phyloP scores from a whole-genome alignment of 2,113 vertebrate species.

The Diadophis punctatus region DNA sequence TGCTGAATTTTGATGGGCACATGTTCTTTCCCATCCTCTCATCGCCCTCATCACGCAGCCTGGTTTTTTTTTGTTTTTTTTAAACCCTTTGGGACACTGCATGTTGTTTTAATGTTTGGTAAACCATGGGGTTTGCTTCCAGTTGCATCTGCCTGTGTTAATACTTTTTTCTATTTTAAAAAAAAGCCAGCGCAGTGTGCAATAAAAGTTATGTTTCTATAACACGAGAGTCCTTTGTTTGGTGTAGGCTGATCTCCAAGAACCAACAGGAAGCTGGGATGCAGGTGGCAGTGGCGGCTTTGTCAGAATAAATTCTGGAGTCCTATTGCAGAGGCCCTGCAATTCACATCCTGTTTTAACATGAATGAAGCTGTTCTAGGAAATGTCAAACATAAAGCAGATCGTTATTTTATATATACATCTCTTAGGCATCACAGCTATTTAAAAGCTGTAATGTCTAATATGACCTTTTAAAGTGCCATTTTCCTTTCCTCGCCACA shows the following conservation, averaged over 20 bases:
- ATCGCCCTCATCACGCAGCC: slow-evolving; percentile 46
- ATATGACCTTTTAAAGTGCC: background rate
- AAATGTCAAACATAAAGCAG: background rate
- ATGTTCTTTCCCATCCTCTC: background rate
- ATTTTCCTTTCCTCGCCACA: background rate
- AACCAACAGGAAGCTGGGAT: background rate
- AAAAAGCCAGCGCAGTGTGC: slow-evolving; percentile 96
- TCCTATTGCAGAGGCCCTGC: background rate
- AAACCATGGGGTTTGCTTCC: slow-evolving; percentile 86
- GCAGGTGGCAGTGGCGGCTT: background rate
- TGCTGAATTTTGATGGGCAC: slow-evolving; percentile 61
- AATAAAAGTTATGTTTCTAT: slow-evolving; percentile 99
- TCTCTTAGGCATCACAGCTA: background rate
- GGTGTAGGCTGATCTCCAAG: background rate
- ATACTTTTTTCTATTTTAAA: slow-evolving; percentile 94
- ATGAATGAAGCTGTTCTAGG: background rate
- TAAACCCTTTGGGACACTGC: slow-evolving; percentile 79
- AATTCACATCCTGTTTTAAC: background rate
- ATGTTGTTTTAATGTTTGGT: slow-evolving; percentile 91
- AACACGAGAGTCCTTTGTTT: slow-evolving; percentile 52
- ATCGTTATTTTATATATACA: background rate
- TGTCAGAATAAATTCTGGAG: background rate
- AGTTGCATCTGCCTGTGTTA: slow-evolving; percentile 99
- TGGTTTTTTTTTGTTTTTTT: slow-evolving; percentile 72
- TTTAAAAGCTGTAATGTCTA: background rate